A percentile compares a stretch with the other conserved stretches of the same genome.
Conservation (phyloP, 2,888 invertebrate genomes). For the Polia nebulosa region DNA sequence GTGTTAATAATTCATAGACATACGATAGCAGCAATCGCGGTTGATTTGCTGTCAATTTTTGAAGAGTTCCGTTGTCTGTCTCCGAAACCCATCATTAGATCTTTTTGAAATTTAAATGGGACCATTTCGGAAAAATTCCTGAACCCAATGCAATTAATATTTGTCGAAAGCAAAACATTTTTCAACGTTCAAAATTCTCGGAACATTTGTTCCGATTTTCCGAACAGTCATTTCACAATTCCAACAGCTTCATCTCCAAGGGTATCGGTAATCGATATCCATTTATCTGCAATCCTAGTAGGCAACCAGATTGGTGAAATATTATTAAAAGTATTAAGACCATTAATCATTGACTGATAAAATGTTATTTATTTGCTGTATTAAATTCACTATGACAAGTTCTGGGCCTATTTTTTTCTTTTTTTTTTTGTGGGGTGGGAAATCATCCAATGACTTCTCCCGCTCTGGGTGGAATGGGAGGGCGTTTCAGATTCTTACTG, state of each 20-base stretch:
- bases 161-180: constrained; percentile 7
- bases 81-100: too few relatives aligned
- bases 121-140: neutral
- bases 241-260: constrained; percentile 23
- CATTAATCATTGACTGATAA: constrained; percentile 41
- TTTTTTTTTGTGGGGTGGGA: too few relatives aligned
- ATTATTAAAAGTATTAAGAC: constrained; percentile 27
- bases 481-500: too few relatives aligned
- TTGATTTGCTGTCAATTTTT: too few relatives aligned
- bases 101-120: too few relatives aligned
- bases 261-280: constrained; percentile 35
- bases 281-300: constrained; percentile 39
- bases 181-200: constrained; percentile 5
- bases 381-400: constrained; percentile 64
- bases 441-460: too few relatives aligned
- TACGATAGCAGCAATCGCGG: too few relatives aligned
- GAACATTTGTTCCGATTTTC: constrained; percentile 16
- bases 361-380: constrained; percentile 56
- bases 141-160: neutral
- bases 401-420: too few relatives aligned
- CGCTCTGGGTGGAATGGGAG: too few relatives aligned
- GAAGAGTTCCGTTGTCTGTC: too few relatives aligned
- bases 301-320: constrained; percentile 28
- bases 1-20: too few relatives aligned
- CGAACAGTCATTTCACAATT: constrained; percentile 13